Evolutionary conservation across 2,888 invertebrate species (phyloP), one percentile per base, ranked within the genome.

Genomic region (Dicyrtoma fusca): DNA sequence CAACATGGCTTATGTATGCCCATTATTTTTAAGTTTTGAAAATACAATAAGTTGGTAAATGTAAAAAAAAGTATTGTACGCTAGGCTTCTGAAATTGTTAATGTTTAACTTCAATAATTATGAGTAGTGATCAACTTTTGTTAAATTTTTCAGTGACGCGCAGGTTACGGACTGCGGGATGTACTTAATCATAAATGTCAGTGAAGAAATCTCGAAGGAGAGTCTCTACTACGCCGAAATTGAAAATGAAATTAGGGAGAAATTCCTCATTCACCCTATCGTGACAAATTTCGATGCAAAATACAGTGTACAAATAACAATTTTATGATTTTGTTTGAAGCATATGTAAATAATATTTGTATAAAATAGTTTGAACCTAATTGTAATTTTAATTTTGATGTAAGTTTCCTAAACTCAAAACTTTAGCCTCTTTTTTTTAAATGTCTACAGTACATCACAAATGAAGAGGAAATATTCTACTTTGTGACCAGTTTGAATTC

Each of bases 401-500:
- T n/a, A n/a, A n/a, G n/a, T n/a, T n/a, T n/a, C n/a, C n/a, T n/a
- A n/a, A n/a, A n/a, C n/a, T n/a, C n/a, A n/a, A n/a, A n/a, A n/a
- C n/a, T n/a, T n/a, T n/a, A n/a, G 14, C 14, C n/a, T n/a, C n/a
- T n/a, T 34, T 34, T 34, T 34, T 34, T 34, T 34, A 34, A 26
- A n/a, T 34, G 69, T 77, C 85, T 86, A 75, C 85, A 95, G 92
- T 97, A 95, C 83, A 86, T 98, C 21, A 92, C 95, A 25, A 97
- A 96, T 83, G 89, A 90, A 76, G 95, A 90, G 0, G 87, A 90
- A 0, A 87, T 90, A 79, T 66, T 79, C 17, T 77, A 76, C 63
- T 92, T 98, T 84, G 89, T 91, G 57, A 97, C 98, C 25, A 97
- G 98, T 85, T 92, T 92, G 84, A 88, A 93, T 83, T 93, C 98